These are phyloP conservation scores for Nymphalis polychloros DNA, from an alignment of 2,888 invertebrate species.

Conservation along the genomic window DNA sequence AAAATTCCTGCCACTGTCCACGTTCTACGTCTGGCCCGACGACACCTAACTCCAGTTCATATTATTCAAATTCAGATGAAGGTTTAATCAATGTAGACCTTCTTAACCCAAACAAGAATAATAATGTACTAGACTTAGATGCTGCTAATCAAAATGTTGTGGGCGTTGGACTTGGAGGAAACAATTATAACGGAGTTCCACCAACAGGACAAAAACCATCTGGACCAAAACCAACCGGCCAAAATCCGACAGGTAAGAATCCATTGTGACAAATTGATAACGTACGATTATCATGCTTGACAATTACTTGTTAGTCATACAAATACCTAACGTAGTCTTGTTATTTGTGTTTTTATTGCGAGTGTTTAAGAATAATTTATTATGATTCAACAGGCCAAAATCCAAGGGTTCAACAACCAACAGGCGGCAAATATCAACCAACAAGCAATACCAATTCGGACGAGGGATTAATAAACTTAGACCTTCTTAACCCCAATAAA, in stretches of 20 bases:
- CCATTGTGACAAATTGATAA: background rate
- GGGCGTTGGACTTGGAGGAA: slow-evolving; percentile 27
- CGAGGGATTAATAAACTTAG: slow-evolving; percentile 35
- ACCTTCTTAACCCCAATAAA: slow-evolving; percentile 37
- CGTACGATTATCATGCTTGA: too few relatives aligned
- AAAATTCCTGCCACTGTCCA: slow-evolving; percentile 31
- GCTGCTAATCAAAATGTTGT: slow-evolving; percentile 26
- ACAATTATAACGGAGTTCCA: background rate
- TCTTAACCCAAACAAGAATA: slow-evolving; percentile 25
- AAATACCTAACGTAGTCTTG: too few relatives aligned
- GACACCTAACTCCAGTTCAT: background rate
- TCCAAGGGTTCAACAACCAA: background rate
- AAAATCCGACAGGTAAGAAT: background rate
- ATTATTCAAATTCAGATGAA: slow-evolving; percentile 17
- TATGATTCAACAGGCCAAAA: background rate
- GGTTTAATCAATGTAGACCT: slow-evolving; percentile 29
- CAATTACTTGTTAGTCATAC: too few relatives aligned
- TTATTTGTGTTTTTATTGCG: too few relatives aligned
- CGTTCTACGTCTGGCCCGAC: background rate
- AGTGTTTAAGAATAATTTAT: too few relatives aligned
- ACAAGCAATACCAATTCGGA: slow-evolving; percentile 18
- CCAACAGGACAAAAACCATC: background rate
- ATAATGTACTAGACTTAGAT: slow-evolving; percentile 35
- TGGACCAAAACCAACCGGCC: background rate
- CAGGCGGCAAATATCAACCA: background rate